A percentile compares a stretch with the other conserved stretches of the same genome.
Conservation (phyloP, 2,888 invertebrate species). For the Eucriotettix oculatus region DNA sequence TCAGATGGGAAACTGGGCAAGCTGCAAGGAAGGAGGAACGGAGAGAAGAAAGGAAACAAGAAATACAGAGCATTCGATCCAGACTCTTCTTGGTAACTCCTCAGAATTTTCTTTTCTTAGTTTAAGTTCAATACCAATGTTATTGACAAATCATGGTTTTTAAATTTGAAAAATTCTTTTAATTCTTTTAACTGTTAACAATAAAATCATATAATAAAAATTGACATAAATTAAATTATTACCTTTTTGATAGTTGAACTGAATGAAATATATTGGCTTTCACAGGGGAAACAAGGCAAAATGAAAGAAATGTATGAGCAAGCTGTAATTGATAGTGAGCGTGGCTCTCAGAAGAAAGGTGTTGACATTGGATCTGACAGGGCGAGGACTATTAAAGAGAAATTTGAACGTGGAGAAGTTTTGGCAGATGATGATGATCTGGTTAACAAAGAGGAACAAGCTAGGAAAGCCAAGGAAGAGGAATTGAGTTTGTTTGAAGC, state of each 20-base stretch:
- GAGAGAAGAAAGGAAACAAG: constrained; percentile 70
- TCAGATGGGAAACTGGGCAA: constrained; percentile 51
- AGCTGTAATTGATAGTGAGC: constrained; percentile 67
- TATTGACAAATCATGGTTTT: no score
- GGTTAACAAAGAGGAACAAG: constrained; percentile 27
- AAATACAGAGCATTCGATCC: constrained; percentile 73
- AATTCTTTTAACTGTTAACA: no score
- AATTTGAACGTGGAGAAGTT: constrained; percentile 62
- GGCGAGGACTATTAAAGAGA: constrained; percentile 52
- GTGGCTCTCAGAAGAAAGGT: constrained; percentile 24
- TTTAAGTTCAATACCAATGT: no score
- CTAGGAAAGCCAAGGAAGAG: constrained; percentile 40
- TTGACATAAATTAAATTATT: no score
- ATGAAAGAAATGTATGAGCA: constrained; percentile 87
- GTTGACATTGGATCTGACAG: constrained; percentile 36
- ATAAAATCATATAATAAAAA: no score
- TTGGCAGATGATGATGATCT: constrained; percentile 36
- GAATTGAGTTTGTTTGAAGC: constrained; percentile 67
- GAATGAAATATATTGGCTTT: not conserved
- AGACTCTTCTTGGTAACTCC: constrained; percentile 56
- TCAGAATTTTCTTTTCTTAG: not conserved
- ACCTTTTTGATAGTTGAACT: no score
- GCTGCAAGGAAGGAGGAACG: constrained; percentile 34
- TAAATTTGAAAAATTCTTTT: no score
- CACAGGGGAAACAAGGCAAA: constrained; percentile 72